Base-by-base conservation (phyloP, 2,888 invertebrate genomes). In the Agonopterix arenella region DNA sequence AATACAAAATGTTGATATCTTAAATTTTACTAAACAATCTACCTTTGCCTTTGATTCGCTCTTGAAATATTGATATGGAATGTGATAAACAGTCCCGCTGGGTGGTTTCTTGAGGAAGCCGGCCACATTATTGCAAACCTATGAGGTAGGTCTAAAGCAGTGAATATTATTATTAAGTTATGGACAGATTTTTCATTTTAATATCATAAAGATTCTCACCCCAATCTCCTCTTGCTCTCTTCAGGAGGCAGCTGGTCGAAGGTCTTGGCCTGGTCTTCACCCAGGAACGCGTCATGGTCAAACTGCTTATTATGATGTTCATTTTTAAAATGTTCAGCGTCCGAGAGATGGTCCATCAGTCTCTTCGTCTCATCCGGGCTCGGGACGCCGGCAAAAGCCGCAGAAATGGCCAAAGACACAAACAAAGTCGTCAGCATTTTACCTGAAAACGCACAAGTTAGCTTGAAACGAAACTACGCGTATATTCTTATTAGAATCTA, bases 251-350 rank as follows among this genome's bases (percentile, higher is more conserved):
- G 89, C 64, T 98, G 95, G 73, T 98, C 98, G 74, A 98, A 99
- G 3, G 96, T 94, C 73, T 97, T 96, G 0, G 98, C 97, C 62
- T 93, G 93, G 58, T 97, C 97, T 73, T 97, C 96, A 0, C 99
- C 99, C 9, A 99, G 90, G 77, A 99, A 99, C 0, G 98, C 98
- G 74, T 99, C 98, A 73, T 99, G 99, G 73, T 99, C 99, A 75
- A 96, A 99, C 59, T 97, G 96, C 47, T 93, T 89, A 78, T 98
- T 96, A 67, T 97, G 97, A 54, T 95, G 92, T 28, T 93, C 94
- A 58, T 94, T 93, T 57, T 92, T 90, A 64, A 92, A 96, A 72
- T 98, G 98, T 57, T 95, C 93, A 49, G 93, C 91, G 57, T 95
- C 93, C 56, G 94, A 94, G 4, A 97, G 88, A 70, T 94, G 90